Percentiles rank a stretch among this genome's conserved stretches.
Evolutionary conservation across 2,113 vertebrate species (phyloP).

Genomic region (Stigmatopora argus): DNA sequence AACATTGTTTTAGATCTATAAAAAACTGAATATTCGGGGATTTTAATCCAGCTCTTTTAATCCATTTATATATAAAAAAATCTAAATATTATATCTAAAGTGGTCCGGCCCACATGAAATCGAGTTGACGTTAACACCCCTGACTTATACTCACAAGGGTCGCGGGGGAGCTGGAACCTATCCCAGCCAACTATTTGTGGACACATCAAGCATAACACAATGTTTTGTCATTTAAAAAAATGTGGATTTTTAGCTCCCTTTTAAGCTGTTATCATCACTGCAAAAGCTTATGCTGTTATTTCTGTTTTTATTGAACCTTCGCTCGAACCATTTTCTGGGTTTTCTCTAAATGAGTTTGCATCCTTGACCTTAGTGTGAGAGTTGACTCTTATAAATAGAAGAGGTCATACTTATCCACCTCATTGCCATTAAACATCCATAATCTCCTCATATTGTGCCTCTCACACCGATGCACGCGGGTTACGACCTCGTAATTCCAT

Average conservation of each 20-base stretch:
- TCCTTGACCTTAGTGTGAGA: background rate
- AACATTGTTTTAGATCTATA: no score
- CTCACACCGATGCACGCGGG: conserved; percentile 21
- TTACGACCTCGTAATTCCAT: conserved; percentile 34
- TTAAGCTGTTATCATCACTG: background rate
- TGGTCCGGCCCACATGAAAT: no score
- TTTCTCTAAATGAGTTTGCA: background rate
- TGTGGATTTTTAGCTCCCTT: background rate
- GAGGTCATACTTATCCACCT: conserved; percentile 48
- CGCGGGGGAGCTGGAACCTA: no score
- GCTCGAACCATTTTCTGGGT: background rate
- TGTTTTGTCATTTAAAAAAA: no score
- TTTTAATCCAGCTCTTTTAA: no score
- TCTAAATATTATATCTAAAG: no score
- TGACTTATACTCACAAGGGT: no score
- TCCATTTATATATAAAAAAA: no score
- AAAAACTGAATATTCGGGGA: no score
- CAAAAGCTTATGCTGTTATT: background rate
- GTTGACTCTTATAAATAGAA: conserved; percentile 12
- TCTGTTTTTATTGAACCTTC: background rate
- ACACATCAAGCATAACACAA: no score
- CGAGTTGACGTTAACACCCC: no score
- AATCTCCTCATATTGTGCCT: conserved; percentile 30
- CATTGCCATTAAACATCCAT: conserved; percentile 51
- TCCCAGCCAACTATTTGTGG: no score